A percentile compares a stretch with the other conserved stretches of the same genome.
Evolutionary conservation across 2,888 invertebrate species (phyloP).

Genomic region (Mythimna impura): DNA sequence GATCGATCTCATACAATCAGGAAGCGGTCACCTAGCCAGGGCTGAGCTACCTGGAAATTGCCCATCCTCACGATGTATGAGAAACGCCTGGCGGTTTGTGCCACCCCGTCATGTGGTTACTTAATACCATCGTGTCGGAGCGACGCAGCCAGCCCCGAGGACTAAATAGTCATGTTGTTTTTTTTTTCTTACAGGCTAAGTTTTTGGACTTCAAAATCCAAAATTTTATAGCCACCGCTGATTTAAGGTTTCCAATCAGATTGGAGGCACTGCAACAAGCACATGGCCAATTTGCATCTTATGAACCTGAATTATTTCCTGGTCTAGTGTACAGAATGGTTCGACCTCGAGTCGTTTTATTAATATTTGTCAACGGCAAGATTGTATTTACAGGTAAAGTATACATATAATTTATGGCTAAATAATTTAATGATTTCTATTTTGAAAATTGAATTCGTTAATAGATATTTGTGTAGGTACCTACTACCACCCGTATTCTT

Average conservation of each 20-base stretch:
- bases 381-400: conserved; percentile 96
- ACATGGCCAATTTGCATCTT: conserved; percentile 95
- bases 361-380: conserved; percentile 99
- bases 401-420: neutral
- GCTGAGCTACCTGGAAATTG: no score
- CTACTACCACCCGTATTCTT: neutral
- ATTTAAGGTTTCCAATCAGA: conserved; percentile 93
- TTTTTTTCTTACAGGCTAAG: conserved; percentile 89
- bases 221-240: conserved; percentile 94
- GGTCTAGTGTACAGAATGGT: conserved; percentile 99
- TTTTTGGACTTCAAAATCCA: conserved; percentile 95
- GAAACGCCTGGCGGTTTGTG: no score
- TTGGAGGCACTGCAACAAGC: conserved; percentile 93
- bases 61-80: no score
- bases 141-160: no score
- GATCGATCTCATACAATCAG: no score
- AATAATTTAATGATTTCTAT: neutral
- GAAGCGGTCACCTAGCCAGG: no score
- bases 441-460: neutral
- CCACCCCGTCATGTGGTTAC: no score
- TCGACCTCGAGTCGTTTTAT: conserved; percentile 97
- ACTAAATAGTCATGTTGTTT: neutral
- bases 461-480: neutral
- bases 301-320: conserved; percentile 99
- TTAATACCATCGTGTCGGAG: no score